Conservation (phyloP, 2,113 vertebrate genomes). For the Pelvicachromis taeniatus region DNA sequence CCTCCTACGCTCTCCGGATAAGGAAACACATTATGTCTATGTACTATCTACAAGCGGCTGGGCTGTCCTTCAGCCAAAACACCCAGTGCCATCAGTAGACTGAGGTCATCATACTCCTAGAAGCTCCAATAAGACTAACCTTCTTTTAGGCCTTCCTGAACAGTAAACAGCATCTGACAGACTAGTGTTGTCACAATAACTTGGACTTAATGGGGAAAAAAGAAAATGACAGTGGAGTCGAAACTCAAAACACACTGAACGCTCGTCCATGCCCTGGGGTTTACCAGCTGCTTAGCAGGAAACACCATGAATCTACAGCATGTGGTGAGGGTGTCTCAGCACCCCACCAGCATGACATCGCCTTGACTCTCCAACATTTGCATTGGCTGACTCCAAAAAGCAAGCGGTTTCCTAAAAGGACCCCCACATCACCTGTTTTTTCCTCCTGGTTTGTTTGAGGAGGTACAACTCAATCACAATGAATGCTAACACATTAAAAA, state of each 20-base stretch:
- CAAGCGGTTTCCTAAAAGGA: neutral
- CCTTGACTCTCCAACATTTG: no score
- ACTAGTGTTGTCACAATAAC: neutral
- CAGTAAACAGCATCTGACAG: neutral
- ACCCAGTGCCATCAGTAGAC: neutral
- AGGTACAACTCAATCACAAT: neutral
- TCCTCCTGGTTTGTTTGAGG: neutral
- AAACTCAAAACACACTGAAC: neutral
- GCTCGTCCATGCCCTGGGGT: neutral
- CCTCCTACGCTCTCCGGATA: neutral
- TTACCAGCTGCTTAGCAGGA: neutral
- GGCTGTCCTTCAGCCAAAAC: neutral
- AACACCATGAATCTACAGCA: neutral
- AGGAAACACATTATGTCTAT: neutral
- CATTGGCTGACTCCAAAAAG: neutral
- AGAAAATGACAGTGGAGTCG: neutral
- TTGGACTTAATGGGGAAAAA: neutral
- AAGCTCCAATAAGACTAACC: neutral
- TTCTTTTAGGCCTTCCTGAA: neutral
- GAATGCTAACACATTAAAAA: neutral
- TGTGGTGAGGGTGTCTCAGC: neutral
- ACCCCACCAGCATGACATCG: fast-evolving
- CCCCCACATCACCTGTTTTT: neutral
- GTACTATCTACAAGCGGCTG: neutral
- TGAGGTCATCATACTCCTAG: neutral